Conservation (phyloP, 2,113 vertebrate genomes). For the Clarias magur region DNA sequence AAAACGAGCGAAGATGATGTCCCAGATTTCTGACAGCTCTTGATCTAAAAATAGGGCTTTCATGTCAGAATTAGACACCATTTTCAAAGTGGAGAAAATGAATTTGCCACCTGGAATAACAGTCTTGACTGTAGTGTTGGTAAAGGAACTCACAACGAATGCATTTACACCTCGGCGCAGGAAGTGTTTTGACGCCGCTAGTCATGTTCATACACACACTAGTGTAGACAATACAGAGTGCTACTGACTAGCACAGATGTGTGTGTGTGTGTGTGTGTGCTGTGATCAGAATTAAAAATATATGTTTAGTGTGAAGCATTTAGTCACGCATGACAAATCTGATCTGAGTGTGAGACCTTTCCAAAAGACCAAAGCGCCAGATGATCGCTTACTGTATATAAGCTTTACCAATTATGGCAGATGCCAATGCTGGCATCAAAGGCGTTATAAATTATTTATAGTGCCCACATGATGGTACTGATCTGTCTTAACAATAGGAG, state of each 20-base stretch:
- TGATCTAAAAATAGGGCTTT: slow-evolving; percentile 41
- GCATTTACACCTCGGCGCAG: slow-evolving; percentile 5
- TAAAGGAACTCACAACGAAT: slow-evolving; percentile 11
- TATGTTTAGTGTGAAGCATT: background rate
- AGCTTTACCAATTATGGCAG: slow-evolving; percentile 13
- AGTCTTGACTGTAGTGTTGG: background rate
- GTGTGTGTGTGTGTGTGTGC: slow-evolving; percentile 11
- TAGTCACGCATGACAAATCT: background rate
- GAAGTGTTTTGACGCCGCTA: slow-evolving; percentile 12
- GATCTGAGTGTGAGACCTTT: background rate
- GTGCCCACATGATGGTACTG: slow-evolving; percentile 33
- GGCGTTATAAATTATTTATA: slow-evolving; percentile 42
- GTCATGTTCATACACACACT: slow-evolving; percentile 23
- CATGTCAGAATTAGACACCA: slow-evolving; percentile 32
- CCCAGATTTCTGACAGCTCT: slow-evolving; percentile 45
- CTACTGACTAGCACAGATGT: background rate
- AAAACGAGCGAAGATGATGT: slow-evolving; percentile 22
- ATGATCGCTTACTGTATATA: slow-evolving; percentile 30
- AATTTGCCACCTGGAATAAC: background rate
- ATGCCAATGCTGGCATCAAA: slow-evolving; percentile 41
- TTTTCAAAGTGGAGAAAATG: slow-evolving; percentile 14
- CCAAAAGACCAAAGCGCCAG: slow-evolving; percentile 13
- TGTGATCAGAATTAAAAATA: slow-evolving; percentile 31
- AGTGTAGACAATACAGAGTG: background rate
- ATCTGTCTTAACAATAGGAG: slow-evolving; percentile 27